Evolutionary conservation across 2,888 invertebrate species (phyloP).

Genomic region (Acronicta alni): DNA sequence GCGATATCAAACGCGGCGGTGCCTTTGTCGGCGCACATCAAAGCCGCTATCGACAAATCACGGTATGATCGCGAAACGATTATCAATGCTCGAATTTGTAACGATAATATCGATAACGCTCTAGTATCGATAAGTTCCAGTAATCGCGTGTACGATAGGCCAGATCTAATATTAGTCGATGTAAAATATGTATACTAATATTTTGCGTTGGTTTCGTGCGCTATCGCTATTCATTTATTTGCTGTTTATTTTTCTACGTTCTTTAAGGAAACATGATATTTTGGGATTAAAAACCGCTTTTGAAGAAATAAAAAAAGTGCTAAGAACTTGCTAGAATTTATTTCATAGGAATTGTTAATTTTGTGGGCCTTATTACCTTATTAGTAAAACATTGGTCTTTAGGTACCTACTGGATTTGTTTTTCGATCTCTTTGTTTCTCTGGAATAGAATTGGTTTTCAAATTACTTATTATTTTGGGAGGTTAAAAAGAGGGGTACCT

Average conservation of each 20-base stretch:
- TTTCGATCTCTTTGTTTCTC: too few species aligned
- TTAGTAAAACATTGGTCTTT: too few species aligned
- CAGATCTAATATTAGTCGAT: constrained; percentile 56
- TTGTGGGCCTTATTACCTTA: too few species aligned
- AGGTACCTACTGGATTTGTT: too few species aligned
- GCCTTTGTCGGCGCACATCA: constrained; percentile 66
- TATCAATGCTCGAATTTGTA: constrained; percentile 59
- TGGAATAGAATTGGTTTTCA: too few species aligned
- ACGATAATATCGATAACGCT: constrained; percentile 53
- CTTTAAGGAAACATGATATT: too few species aligned
- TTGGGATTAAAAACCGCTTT: too few species aligned
- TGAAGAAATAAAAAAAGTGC: too few species aligned
- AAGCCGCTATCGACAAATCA: constrained; percentile 64
- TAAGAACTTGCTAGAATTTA: too few species aligned
- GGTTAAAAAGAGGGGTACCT: too few species aligned
- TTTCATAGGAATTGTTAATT: too few species aligned
- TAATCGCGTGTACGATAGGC: constrained; percentile 56
- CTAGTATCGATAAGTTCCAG: constrained; percentile 11
- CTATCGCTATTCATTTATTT: constrained; percentile 45
- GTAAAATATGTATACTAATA: constrained; percentile 49
- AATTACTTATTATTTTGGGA: too few species aligned
- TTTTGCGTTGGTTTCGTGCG: constrained; percentile 41
- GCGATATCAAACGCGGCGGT: constrained; percentile 68
- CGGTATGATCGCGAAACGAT: constrained; percentile 60
- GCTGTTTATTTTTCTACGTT: constrained; percentile 13